A percentile compares a stretch with the other conserved stretches of the same genome.
These are phyloP conservation scores for Falco naumanni DNA, from an alignment of 2,797 vertebrate species.

Conservation along the genomic window DNA sequence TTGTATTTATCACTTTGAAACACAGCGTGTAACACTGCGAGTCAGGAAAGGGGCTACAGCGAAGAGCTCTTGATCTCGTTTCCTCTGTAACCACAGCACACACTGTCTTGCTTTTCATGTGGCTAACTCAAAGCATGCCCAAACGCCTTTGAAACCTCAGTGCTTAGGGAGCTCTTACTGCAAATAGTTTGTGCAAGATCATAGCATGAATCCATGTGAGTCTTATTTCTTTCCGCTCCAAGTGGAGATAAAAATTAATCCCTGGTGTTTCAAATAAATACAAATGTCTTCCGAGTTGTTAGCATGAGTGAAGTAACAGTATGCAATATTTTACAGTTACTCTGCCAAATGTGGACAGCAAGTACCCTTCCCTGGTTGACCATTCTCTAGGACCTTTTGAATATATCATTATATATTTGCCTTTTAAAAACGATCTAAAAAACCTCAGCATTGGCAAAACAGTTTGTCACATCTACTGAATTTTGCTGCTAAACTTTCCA, in stretches of 20 bases:
- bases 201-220: neutral
- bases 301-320: slow-evolving; percentile 47
- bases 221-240: neutral
- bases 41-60: slow-evolving; percentile 31
- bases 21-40: neutral
- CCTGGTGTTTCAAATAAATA: slow-evolving; percentile 44
- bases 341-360: slow-evolving; percentile 47
- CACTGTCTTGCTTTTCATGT: slow-evolving; percentile 41
- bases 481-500: slow-evolving; percentile 23
- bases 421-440: neutral
- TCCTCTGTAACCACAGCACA: slow-evolving; percentile 41
- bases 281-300: neutral
- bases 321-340: slow-evolving; percentile 63
- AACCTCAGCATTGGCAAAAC: neutral
- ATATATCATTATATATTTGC: neutral
- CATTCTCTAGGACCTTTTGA: neutral
- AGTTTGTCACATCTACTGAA: neutral
- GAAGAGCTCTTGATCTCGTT: slow-evolving; percentile 21
- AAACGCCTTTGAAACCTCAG: slow-evolving; percentile 43
- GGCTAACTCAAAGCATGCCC: slow-evolving; percentile 51
- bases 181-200: slow-evolving; percentile 10
- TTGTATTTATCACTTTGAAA: neutral
- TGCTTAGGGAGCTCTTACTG: slow-evolving; percentile 34
- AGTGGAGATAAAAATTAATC: slow-evolving; percentile 2
- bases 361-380: neutral